Evolutionary conservation across 2,797 vertebrate species (phyloP).

Genomic region (Ataeniobius toweri): DNA sequence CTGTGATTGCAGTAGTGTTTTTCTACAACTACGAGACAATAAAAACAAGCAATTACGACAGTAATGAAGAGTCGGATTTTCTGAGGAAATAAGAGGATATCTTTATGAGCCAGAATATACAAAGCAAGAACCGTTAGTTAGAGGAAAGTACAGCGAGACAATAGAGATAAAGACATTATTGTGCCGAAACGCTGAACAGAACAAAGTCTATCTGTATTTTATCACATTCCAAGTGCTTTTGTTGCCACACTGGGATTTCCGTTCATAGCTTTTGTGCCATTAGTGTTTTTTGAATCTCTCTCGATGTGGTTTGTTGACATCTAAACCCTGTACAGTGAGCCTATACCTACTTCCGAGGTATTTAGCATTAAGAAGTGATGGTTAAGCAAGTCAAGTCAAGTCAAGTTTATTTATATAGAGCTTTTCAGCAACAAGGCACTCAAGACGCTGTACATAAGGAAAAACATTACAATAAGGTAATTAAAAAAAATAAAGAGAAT

Average conservation of each 20-base stretch:
- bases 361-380: too few relatives aligned
- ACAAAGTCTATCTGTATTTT: neutral
- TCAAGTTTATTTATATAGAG: too few relatives aligned
- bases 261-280: neutral
- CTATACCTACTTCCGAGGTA: too few relatives aligned
- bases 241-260: neutral
- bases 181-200: neutral
- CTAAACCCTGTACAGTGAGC: neutral
- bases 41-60: neutral
- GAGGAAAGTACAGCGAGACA: neutral
- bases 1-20: neutral
- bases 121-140: neutral
- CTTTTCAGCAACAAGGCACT: too few relatives aligned
- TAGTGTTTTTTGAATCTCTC: neutral
- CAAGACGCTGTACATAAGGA: too few relatives aligned
- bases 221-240: neutral
- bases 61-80: neutral
- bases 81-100: neutral
- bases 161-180: neutral
- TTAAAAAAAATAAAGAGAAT: too few relatives aligned
- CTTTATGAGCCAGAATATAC: slow-evolving; percentile 1
- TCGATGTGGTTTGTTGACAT: neutral
- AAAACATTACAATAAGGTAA: too few relatives aligned
- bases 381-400: too few relatives aligned
- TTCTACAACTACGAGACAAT: neutral